Conservation (phyloP, 1,140 invertebrate species). For the Drosophila auraria region DNA sequence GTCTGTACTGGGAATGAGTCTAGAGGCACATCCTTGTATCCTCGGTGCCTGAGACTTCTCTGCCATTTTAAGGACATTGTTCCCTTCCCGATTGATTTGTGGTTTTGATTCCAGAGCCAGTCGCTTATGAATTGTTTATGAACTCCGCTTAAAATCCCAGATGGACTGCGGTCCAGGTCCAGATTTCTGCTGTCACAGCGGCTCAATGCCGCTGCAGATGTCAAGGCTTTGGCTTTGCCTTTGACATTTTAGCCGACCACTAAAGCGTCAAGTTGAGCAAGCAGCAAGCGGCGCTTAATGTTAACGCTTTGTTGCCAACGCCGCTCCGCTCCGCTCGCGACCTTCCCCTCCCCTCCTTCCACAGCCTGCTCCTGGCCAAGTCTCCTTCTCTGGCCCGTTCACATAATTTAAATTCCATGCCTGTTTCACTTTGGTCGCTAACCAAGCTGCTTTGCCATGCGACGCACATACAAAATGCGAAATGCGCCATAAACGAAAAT, state of each 20-base stretch:
- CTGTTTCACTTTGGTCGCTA: slow-evolving; percentile 54
- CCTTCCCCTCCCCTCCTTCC: neutral
- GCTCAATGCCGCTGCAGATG: slow-evolving; percentile 26
- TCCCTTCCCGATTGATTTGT: neutral
- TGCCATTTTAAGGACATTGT: no score
- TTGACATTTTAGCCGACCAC: slow-evolving; percentile 49
- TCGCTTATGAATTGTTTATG: neutral
- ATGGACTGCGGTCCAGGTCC: slow-evolving; percentile 1
- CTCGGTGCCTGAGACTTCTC: no score
- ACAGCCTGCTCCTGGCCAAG: no score
- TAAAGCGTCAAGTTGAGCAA: slow-evolving; percentile 38
- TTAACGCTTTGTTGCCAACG: slow-evolving; percentile 50
- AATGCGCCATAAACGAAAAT: slow-evolving; percentile 63
- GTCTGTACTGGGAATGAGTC: no score
- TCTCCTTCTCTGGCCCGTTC: neutral
- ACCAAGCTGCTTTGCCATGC: slow-evolving; percentile 57
- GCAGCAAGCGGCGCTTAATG: slow-evolving; percentile 49
- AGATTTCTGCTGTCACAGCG: slow-evolving; percentile 3
- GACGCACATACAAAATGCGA: slow-evolving; percentile 43
- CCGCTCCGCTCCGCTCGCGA: slow-evolving; percentile 4
- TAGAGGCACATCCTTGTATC: no score
- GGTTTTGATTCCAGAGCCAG: neutral
- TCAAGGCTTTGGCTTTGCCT: slow-evolving; percentile 18
- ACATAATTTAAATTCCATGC: slow-evolving; percentile 66
- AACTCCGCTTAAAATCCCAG: neutral